These are phyloP conservation scores for Drosophila colorata DNA, from an alignment of 2,888 invertebrate species.

Conservation along the genomic window DNA sequence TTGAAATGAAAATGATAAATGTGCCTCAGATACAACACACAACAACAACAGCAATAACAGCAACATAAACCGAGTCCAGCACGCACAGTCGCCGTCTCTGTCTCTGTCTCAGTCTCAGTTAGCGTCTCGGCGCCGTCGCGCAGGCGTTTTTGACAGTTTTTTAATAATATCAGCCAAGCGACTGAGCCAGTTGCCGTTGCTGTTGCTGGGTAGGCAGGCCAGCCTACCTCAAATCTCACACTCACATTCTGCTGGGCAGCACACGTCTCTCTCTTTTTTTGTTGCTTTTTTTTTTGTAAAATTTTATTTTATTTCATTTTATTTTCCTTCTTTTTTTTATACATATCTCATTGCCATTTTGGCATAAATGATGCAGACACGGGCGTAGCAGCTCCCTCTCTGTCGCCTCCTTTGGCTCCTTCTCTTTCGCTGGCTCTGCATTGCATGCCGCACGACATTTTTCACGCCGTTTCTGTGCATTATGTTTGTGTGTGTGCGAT, in stretches of 20 bases:
- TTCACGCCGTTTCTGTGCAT: slow-evolving; percentile 43
- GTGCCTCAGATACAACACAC: slow-evolving; percentile 70
- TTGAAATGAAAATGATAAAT: slow-evolving; percentile 79
- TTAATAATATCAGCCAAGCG: slow-evolving; percentile 75
- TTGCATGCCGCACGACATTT: slow-evolving; percentile 80
- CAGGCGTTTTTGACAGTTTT: slow-evolving; percentile 81
- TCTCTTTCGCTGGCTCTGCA: slow-evolving; percentile 51
- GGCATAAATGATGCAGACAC: slow-evolving; percentile 79
- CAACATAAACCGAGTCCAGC: slow-evolving; percentile 45
- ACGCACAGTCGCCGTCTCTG: slow-evolving; percentile 63
- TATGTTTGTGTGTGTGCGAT: slow-evolving; percentile 63
- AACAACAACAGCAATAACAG: slow-evolving; percentile 32
- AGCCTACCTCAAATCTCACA: slow-evolving; percentile 71
- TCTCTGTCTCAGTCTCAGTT: slow-evolving; percentile 31
- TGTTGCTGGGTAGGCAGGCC: slow-evolving; percentile 55
- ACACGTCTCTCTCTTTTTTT: slow-evolving; percentile 19
- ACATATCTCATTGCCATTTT: slow-evolving; percentile 74
- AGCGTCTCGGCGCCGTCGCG: slow-evolving; percentile 62
- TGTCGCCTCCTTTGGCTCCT: slow-evolving; percentile 22
- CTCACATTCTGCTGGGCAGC: slow-evolving; percentile 27
- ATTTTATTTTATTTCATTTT: slow-evolving; percentile 42
- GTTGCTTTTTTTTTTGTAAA: slow-evolving; percentile 18
- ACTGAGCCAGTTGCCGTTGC: slow-evolving; percentile 32
- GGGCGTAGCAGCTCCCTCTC: slow-evolving; percentile 55
- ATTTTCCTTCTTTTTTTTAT: slow-evolving; percentile 40